These are phyloP conservation scores for Pempheris klunzingeri DNA, from an alignment of 2,797 vertebrate species.

Conservation along the genomic window DNA sequence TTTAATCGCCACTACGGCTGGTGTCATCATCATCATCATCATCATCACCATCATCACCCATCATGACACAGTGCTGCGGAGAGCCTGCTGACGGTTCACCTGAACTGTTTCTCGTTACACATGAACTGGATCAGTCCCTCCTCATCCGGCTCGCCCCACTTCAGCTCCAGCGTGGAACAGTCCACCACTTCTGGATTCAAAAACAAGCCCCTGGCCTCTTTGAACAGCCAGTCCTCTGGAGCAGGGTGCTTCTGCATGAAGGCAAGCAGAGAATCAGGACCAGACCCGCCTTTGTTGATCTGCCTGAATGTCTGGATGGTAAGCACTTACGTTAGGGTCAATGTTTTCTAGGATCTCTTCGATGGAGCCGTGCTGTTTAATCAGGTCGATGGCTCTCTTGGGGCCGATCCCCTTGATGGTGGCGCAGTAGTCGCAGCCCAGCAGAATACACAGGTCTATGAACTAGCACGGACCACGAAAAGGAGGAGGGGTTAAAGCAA, in stretches of 20 bases:
- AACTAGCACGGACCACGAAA: conserved; percentile 82
- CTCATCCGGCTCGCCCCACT: conserved; percentile 93
- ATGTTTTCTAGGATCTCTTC: conserved; percentile 94
- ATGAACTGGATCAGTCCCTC: conserved; percentile 91
- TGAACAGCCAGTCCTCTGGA: conserved; percentile 95
- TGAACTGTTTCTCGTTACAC: conserved; percentile 97
- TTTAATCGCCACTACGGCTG: not conserved
- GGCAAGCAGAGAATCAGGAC: conserved; percentile 2
- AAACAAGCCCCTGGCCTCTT: conserved; percentile 92
- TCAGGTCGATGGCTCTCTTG: conserved; percentile 95
- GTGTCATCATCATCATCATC: not conserved
- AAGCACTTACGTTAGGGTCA: conserved; percentile 85
- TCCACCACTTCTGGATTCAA: conserved; percentile 93
- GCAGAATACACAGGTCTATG: conserved; percentile 96
- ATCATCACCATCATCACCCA: too few species aligned
- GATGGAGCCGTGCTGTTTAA: conserved; percentile 92
- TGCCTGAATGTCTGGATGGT: not conserved
- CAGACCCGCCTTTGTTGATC: accelerated
- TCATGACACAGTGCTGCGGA: not conserved
- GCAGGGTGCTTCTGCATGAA: conserved; percentile 88
- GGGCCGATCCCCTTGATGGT: conserved; percentile 97
- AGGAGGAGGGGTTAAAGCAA: not conserved
- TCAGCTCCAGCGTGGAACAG: conserved; percentile 87
- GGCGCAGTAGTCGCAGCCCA: conserved; percentile 98
- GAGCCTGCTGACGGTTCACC: conserved; percentile 49